phyloP scores from a whole-genome alignment of 2,888 invertebrate species.

The Hydrotaea diabolus region DNA sequence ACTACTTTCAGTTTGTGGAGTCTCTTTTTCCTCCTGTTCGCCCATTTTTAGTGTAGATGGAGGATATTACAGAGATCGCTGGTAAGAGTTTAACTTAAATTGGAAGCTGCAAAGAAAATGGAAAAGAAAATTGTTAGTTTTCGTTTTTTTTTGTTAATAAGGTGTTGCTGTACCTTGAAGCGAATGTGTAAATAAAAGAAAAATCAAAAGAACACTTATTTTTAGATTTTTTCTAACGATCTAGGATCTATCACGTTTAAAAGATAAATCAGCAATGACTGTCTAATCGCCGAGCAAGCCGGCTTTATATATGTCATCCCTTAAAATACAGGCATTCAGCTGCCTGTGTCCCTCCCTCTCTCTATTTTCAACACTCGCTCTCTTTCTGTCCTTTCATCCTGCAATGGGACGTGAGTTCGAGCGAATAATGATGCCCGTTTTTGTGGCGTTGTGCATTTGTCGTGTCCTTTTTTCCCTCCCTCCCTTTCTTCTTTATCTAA shows the following conservation, averaged over 20 bases:
- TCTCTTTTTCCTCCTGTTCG: slow-evolving; percentile 80
- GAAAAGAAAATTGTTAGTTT: slow-evolving; percentile 27
- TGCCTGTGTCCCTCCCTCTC: background rate
- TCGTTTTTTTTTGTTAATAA: background rate
- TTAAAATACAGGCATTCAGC: slow-evolving; percentile 2
- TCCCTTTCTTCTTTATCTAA: slow-evolving; percentile 45
- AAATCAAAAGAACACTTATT: slow-evolving; percentile 52
- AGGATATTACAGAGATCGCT: too few relatives aligned
- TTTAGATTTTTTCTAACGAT: slow-evolving; percentile 64
- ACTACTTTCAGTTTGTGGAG: slow-evolving; percentile 76
- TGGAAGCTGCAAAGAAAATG: background rate
- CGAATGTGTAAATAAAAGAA: background rate
- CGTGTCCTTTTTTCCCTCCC: slow-evolving; percentile 53
- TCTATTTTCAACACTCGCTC: background rate
- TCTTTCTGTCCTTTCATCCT: background rate
- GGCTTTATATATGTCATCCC: slow-evolving; percentile 68
- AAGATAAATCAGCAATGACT: slow-evolving; percentile 73
- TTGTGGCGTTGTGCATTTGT: slow-evolving; percentile 58
- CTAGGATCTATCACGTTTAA: slow-evolving; percentile 77
- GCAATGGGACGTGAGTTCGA: background rate
- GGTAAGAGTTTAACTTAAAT: background rate
- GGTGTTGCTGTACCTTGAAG: slow-evolving; percentile 20
- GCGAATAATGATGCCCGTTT: background rate
- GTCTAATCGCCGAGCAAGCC: slow-evolving; percentile 27
- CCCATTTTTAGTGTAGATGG: slow-evolving; percentile 73